Percentiles rank a stretch among this genome's conserved stretches.
These are phyloP conservation scores for Diachasma alloeum DNA, from an alignment of 1,140 invertebrate species.

Conservation along the genomic window DNA sequence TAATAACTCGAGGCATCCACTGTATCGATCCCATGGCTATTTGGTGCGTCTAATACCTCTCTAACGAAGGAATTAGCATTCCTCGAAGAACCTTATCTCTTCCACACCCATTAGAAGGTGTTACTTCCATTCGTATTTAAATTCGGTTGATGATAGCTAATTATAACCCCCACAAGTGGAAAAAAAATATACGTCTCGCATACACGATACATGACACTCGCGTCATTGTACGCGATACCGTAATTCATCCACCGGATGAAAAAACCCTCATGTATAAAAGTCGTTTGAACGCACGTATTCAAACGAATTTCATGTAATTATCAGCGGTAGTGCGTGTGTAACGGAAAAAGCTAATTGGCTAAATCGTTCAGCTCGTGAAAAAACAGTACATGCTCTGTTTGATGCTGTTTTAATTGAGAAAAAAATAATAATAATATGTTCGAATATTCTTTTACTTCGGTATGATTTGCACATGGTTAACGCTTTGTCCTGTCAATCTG, in stretches of 20 bases:
- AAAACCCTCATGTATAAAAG: not conserved
- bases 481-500: not conserved
- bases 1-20: too few relatives aligned
- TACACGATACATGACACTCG: not conserved
- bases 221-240: conserved; percentile 2
- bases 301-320: not conserved
- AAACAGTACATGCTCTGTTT: not conserved
- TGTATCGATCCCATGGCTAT: not conserved
- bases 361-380: not conserved
- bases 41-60: not conserved
- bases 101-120: not conserved
- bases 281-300: not conserved
- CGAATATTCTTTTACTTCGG: not conserved
- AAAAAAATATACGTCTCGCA: not conserved
- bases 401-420: not conserved
- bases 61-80: not conserved
- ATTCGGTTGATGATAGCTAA: not conserved
- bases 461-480: not conserved
- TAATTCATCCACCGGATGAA: not conserved
- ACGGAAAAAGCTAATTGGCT: not conserved
- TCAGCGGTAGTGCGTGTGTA: not conserved
- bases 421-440: not conserved
- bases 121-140: not conserved
- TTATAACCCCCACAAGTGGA: not conserved
- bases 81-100: not conserved